Percentiles rank a stretch among this genome's conserved stretches.
phyloP scores from a whole-genome alignment of 1,140 invertebrate genomes.

The Drosophila nannoptera region DNA sequence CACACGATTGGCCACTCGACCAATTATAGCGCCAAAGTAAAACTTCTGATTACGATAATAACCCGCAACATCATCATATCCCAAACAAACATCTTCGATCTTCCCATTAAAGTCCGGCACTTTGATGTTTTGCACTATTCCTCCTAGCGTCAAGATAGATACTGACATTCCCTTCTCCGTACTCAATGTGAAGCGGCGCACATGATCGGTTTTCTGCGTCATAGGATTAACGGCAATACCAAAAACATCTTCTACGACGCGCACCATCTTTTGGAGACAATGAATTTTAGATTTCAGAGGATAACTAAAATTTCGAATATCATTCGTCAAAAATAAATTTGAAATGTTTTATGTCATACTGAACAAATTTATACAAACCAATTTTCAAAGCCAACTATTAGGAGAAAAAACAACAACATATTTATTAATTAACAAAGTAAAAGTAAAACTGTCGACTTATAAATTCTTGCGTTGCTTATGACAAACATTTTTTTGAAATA shows the following conservation, averaged over 20 bases:
- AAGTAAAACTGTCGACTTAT: background rate
- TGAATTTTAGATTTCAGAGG: slow-evolving; percentile 9
- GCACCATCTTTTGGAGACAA: slow-evolving; percentile 52
- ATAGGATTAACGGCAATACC: slow-evolving; percentile 71
- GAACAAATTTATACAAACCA: background rate
- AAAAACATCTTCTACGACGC: slow-evolving; percentile 72
- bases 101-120: slow-evolving; percentile 86
- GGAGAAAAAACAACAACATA: background rate
- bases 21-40: slow-evolving; percentile 93
- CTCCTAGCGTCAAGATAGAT: slow-evolving; percentile 86
- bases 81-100: slow-evolving; percentile 86
- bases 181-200: slow-evolving; percentile 82
- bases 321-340: slow-evolving; percentile 21
- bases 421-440: background rate
- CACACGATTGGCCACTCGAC: slow-evolving; percentile 92
- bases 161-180: slow-evolving; percentile 81
- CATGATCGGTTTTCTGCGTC: slow-evolving; percentile 72
- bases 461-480: background rate
- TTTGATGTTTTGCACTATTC: slow-evolving; percentile 85
- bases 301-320: slow-evolving; percentile 34
- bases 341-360: background rate
- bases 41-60: slow-evolving; percentile 80
- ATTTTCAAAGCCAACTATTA: slow-evolving; percentile 15
- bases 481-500: too few species aligned
- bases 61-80: slow-evolving; percentile 88